Base-by-base conservation (phyloP, 1,140 invertebrate species). In the Ceratosolen solmsi region DNA sequence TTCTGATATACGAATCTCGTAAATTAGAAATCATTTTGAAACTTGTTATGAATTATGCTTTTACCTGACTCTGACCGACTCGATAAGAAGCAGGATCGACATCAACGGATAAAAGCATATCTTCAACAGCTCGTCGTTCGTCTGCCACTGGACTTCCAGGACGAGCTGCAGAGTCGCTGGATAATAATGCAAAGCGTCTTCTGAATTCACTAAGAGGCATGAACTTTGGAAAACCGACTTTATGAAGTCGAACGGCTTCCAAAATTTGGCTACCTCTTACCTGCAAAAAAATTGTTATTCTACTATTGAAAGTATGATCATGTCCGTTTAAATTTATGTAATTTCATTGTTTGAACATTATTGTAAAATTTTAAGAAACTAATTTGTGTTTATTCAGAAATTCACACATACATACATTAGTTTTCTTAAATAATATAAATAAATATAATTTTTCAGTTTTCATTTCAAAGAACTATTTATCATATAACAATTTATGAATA, bases 181-280 rank as follows among this genome's bases (percentile, higher is more conserved):
- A 94, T 27, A 98, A 89, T 4, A 97, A 92, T 46, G 94, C 93
- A 90, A 98, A 98, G 84, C 96, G 94, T 83, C 97, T 94, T 79
- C 96, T 93, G 88, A 99, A 99, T 91, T 99, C 98, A 41, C 94
- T 93, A 70, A 98, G 94, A 63, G 95, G 95, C 93, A 99, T 94
- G 86, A 96, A 94, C 87, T 97, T 96, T 5, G 98, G 98, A 91
- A 97, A 99, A 51, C 98, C 97, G 92, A 98, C 96, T 87, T 98
- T 98, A 92, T 97, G 95, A 65, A 99, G 92, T 30, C 98, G 93
- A 17, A 98, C 94, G 25, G 96, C 95, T 86, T 98, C 96, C 63
- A 99, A 92, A 33, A 99, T 94, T 92, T 99, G 96, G 84, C 95
- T 95, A 30, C 97, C 97, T 86, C 97, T 94, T 84, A 99, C 94